Evolutionary conservation across 2,888 invertebrate species (phyloP).

Genomic region (Oligia strigilis): DNA sequence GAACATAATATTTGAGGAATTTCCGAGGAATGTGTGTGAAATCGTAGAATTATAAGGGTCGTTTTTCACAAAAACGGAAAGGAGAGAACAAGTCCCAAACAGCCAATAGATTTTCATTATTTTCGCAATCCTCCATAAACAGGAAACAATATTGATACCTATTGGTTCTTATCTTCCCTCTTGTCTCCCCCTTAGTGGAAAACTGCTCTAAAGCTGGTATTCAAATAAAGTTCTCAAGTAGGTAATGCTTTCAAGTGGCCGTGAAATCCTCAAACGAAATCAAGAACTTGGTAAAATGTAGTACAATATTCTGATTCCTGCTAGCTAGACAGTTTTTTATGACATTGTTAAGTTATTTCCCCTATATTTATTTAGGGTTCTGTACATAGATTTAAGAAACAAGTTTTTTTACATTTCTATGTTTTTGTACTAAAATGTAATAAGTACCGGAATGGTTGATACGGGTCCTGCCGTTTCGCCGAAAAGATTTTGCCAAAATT

Average conservation of each 20-base stretch:
- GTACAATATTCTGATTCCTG: constrained; percentile 18
- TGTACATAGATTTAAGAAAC: too few relatives aligned
- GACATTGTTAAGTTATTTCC: constrained; percentile 24
- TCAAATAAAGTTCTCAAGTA: constrained; percentile 30
- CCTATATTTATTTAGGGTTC: constrained; percentile 30
- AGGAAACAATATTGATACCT: not conserved
- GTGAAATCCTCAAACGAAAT: constrained; percentile 19
- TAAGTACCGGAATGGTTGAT: not conserved
- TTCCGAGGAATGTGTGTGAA: not conserved
- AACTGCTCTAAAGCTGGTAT: not conserved
- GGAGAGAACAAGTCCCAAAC: not conserved
- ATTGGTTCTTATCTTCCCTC: not conserved
- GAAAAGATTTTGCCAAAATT: too few relatives aligned
- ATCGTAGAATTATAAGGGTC: not conserved
- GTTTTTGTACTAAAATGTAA: not conserved
- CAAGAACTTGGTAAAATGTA: constrained; percentile 2
- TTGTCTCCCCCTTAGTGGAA: not conserved
- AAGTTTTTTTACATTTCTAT: too few relatives aligned
- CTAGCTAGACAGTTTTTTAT: constrained; percentile 27
- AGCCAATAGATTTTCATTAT: not conserved
- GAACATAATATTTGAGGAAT: not conserved
- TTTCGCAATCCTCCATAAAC: not conserved
- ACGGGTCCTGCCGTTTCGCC: not conserved
- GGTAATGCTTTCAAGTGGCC: constrained; percentile 14
- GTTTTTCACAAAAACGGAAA: not conserved